Percentiles rank a stretch among this genome's conserved stretches.
Evolutionary conservation across 2,797 vertebrate species (phyloP).

Genomic region (Poeciliopsis turneri): DNA sequence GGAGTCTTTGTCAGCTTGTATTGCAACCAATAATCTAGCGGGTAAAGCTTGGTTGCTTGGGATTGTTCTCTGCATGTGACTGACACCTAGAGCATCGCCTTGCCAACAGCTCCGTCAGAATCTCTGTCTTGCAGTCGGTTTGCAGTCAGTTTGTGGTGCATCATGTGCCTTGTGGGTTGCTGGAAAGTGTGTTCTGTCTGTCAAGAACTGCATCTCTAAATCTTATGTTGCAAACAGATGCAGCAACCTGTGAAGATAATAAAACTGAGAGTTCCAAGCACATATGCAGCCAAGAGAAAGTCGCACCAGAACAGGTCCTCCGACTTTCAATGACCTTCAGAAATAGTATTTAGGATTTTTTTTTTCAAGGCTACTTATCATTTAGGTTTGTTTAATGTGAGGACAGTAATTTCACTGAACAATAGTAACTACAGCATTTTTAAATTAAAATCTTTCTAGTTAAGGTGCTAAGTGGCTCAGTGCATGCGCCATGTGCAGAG

Average conservation of each 20-base stretch:
- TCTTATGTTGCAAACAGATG: conserved; percentile 22
- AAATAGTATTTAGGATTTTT: background rate
- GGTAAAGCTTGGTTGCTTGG: background rate
- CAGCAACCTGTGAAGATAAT: background rate
- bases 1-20: conserved; percentile 1
- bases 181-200: conserved; percentile 19
- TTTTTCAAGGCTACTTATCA: background rate
- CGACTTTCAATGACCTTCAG: background rate
- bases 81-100: background rate
- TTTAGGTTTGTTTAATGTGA: background rate
- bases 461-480: no score
- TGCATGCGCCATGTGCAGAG: no score
- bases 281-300: background rate
- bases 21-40: background rate
- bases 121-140: background rate
- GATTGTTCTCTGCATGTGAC: background rate
- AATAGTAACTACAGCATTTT: background rate
- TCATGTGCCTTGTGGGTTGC: conserved; percentile 25
- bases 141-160: conserved; percentile 14
- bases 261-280: background rate
- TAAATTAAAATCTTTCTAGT: background rate
- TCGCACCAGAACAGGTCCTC: background rate
- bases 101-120: background rate
- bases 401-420: background rate
- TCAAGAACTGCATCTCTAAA: conserved; percentile 11